Percentiles rank a stretch among this genome's conserved stretches.
Conservation (phyloP, 2,113 vertebrate genomes). For the Noturus placidus region DNA sequence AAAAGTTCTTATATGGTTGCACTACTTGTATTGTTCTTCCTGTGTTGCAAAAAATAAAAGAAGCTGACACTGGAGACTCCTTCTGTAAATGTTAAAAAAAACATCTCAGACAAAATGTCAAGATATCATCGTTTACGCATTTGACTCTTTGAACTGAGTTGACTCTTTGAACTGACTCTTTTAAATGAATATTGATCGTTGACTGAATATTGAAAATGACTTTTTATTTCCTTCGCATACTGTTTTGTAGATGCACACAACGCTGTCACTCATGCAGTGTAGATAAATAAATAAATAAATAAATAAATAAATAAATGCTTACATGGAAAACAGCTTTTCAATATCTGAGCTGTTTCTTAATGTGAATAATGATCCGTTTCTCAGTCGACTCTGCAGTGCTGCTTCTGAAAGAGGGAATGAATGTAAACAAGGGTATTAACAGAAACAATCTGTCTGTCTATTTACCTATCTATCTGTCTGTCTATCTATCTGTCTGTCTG, state of each 20-base stretch:
- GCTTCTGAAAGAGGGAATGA: not conserved
- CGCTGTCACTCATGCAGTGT: not conserved
- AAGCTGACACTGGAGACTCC: too few relatives aligned
- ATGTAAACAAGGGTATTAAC: not conserved
- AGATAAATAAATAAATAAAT: not conserved
- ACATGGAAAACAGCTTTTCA: not conserved
- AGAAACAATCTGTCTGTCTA: not conserved
- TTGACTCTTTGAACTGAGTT: too few relatives aligned
- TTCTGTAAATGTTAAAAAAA: too few relatives aligned
- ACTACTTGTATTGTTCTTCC: too few relatives aligned
- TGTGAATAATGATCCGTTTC: not conserved
- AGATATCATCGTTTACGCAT: too few relatives aligned
- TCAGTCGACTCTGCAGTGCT: not conserved
- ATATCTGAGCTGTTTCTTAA: not conserved
- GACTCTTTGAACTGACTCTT: not conserved
- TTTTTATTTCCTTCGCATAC: not conserved
- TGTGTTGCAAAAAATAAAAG: too few relatives aligned
- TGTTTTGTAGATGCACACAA: not conserved
- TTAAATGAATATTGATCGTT: not conserved
- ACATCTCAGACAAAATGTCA: too few relatives aligned
- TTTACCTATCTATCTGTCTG: not conserved
- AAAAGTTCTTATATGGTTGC: too few relatives aligned
- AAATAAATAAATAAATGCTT: not conserved
- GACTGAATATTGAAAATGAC: too few relatives aligned
- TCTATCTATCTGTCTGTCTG: not conserved